These are phyloP conservation scores for Oophaga pumilio DNA, from an alignment of 2,113 vertebrate species.

Conservation along the genomic window DNA sequence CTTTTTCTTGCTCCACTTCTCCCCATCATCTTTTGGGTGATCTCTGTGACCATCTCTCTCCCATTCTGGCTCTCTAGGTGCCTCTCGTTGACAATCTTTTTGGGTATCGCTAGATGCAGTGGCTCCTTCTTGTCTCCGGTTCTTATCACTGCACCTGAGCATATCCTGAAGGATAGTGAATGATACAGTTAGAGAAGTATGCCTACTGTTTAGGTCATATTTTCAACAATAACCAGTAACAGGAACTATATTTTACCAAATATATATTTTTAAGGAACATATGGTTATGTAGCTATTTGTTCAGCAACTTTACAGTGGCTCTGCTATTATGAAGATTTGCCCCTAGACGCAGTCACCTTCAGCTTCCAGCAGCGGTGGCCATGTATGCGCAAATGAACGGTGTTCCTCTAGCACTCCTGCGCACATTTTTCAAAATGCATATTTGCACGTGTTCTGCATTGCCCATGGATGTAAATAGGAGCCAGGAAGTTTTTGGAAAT, in stretches of 20 bases:
- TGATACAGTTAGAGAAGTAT: background rate
- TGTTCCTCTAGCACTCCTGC: background rate
- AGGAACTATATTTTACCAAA: background rate
- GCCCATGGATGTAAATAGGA: background rate
- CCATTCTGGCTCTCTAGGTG: constrained; percentile 41
- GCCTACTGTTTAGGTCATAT: background rate
- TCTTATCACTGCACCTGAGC: constrained; percentile 56
- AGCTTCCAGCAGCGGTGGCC: background rate
- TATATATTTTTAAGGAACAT: background rate
- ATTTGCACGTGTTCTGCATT: background rate
- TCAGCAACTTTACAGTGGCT: background rate
- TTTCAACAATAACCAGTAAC: background rate
- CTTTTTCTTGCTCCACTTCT: constrained; percentile 39
- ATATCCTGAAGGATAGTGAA: constrained; percentile 33
- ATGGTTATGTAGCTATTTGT: background rate
- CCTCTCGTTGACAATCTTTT: constrained; percentile 47
- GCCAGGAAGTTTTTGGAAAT: background rate
- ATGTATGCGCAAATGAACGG: background rate
- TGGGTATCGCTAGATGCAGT: constrained; percentile 31
- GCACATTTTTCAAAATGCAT: background rate
- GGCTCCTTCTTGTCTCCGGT: constrained; percentile 47
- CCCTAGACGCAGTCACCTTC: background rate
- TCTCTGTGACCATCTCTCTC: constrained; percentile 47
- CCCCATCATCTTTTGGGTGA: constrained; percentile 42
- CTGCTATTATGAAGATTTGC: background rate